Percentiles rank a stretch among this genome's conserved stretches.
Conservation (phyloP, 2,888 invertebrate species). For the Drosophila macrospina region DNA sequence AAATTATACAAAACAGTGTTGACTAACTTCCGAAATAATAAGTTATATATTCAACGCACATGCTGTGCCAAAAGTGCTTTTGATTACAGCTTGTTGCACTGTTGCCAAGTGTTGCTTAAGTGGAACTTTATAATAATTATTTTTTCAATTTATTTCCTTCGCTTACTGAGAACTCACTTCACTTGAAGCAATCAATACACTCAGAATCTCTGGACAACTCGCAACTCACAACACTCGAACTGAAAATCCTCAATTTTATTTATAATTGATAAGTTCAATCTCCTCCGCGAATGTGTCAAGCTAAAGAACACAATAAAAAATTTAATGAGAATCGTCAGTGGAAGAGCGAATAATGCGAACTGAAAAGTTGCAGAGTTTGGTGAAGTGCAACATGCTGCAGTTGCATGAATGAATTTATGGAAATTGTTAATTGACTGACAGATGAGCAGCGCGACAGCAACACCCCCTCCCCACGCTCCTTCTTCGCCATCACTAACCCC, state of each 20-base stretch:
- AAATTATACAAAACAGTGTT: too few relatives aligned
- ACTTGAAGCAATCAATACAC: constrained; percentile 11
- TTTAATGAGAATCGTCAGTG: constrained; percentile 39
- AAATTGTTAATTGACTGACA: constrained; percentile 72
- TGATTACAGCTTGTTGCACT: neutral
- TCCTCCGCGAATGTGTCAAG: constrained; percentile 11
- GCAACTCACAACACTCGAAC: constrained; percentile 5
- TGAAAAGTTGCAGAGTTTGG: neutral
- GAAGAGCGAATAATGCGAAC: constrained; percentile 16
- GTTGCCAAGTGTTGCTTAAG: neutral
- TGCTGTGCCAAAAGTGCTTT: too few relatives aligned
- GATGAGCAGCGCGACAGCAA: constrained; percentile 41
- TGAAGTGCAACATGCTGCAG: constrained; percentile 40
- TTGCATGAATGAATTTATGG: constrained; percentile 63
- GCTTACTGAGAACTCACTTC: neutral
- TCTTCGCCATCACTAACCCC: constrained; percentile 12
- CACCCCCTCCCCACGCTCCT: neutral
- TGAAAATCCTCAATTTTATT: constrained; percentile 23
- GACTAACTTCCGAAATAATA: too few relatives aligned
- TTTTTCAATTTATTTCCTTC: constrained; percentile 10
- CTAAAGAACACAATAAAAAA: constrained; percentile 38
- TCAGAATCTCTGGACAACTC: neutral
- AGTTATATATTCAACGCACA: too few relatives aligned
- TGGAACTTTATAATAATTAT: neutral
- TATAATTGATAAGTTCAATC: constrained; percentile 48